Conservation (phyloP, 2,888 invertebrate genomes). For the Dicyrtomina minuta region DNA sequence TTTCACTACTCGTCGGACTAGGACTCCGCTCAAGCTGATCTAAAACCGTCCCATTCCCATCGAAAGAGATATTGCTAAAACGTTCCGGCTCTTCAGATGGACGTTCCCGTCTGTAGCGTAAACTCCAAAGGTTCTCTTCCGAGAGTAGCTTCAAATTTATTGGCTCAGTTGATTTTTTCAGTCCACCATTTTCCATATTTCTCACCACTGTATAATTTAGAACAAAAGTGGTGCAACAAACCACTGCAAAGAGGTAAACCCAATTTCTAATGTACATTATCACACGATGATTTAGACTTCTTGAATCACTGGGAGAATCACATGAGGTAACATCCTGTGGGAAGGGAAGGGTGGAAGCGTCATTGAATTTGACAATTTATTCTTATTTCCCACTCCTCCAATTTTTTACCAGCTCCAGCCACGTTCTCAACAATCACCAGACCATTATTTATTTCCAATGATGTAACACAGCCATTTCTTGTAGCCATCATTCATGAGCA, state of each 20-base stretch:
- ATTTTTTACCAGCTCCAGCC: not conserved
- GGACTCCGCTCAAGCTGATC: too few relatives aligned
- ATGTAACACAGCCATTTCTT: too few relatives aligned
- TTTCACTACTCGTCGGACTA: too few relatives aligned
- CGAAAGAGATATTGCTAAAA: too few relatives aligned
- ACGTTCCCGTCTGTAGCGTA: conserved; percentile 4
- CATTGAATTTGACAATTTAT: not conserved
- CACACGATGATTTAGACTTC: not conserved
- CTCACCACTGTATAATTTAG: conserved; percentile 23
- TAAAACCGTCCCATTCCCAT: too few relatives aligned
- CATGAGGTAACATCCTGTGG: too few relatives aligned
- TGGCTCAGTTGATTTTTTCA: not conserved
- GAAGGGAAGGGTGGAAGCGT: too few relatives aligned
- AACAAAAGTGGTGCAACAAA: conserved; percentile 23
- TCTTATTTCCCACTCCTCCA: not conserved
- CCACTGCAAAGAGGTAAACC: conserved; percentile 26
- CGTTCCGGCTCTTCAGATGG: not conserved
- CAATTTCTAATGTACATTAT: conserved; percentile 18
- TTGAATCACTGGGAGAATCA: not conserved
- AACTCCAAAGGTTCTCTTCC: not conserved
- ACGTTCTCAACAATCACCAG: too few relatives aligned
- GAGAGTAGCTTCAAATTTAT: not conserved
- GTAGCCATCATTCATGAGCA: too few relatives aligned
- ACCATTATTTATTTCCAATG: too few relatives aligned
- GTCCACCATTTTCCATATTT: conserved; percentile 9